These are phyloP conservation scores for Hedya salicella DNA, from an alignment of 2,888 invertebrate genomes.

Conservation along the genomic window DNA sequence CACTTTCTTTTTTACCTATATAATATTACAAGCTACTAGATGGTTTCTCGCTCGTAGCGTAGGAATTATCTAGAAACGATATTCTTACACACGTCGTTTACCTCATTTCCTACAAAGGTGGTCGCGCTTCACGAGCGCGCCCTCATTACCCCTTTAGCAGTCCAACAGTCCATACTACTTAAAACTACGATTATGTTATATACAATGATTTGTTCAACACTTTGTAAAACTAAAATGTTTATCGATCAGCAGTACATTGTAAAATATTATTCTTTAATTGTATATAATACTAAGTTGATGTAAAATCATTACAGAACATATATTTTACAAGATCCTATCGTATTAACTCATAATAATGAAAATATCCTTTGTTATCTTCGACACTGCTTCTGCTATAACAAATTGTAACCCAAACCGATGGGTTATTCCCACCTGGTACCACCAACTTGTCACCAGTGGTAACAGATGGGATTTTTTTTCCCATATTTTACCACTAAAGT, in stretches of 20 bases:
- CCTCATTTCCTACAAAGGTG: not conserved
- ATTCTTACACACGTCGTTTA: not conserved
- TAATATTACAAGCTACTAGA: conserved; percentile 21
- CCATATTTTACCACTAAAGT: no score
- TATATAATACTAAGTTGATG: not conserved
- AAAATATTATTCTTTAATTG: conserved; percentile 1
- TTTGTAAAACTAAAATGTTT: conserved; percentile 9
- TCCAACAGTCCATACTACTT: conserved; percentile 21
- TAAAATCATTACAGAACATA: not conserved
- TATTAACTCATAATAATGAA: not conserved
- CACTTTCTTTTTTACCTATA: conserved; percentile 13
- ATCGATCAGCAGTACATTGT: conserved; percentile 22
- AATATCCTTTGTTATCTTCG: conserved; percentile 13
- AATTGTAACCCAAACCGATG: conserved; percentile 16
- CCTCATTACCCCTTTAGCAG: not conserved
- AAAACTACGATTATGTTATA: conserved; percentile 10
- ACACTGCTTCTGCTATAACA: not conserved
- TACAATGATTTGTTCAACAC: conserved; percentile 17
- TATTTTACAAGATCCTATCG: not conserved
- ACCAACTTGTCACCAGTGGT: no score
- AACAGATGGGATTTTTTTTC: no score
- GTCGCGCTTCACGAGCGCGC: not conserved
- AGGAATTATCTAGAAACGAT: conserved; percentile 8
- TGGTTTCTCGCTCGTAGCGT: conserved; percentile 1
- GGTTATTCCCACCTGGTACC: no score